Evolutionary conservation across 2,888 invertebrate genomes (phyloP), one percentile per base, ranked within the genome.

Genomic region (Vandiemenella viatica): DNA sequence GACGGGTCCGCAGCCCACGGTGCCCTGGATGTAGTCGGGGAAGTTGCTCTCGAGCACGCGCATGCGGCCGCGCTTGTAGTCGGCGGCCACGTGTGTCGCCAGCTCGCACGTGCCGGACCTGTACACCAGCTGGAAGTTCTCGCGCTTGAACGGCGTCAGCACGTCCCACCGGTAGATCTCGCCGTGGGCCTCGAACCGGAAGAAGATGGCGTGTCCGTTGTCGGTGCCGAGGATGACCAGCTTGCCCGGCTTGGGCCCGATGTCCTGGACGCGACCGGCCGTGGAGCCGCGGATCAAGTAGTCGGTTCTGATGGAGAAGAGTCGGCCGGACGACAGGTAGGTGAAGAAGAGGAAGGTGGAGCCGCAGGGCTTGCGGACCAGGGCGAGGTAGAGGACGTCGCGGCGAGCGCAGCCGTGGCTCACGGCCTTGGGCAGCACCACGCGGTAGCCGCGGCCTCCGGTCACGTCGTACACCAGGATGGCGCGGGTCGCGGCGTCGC

Each of bases 401-500:
- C 75, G 67, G 10, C 73, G 70, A 0, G 68, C 63, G 54, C 73
- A 70, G 1, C 72, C 75, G 1, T 66, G 62, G 1, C 68, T 67
- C 0, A 75, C 68, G 7, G 70, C 71, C 53, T 45, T 45, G 1
- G 78, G 79, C 22, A 79, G 62, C 1, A 79, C 69, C 1, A 82
- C 76, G 4, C 80, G 68, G 65, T 77, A 80, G 5, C 79, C 77
- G 6, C 72, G 71, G 49, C 72, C 73, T 2, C 72, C 70, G 7
- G 73, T 69, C 3, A 79, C 71, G 59, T 84, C 80, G 59, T 78
- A 77, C 0, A 84, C 80, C 10, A 82, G 67, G 45, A 82, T 74
- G n/a, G 78, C 73, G 10, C 81, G 72, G 37, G 76, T 75, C 1
- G 78, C 75, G 0, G 83, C 81, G 61, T 85, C 85, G 37, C 79